Conservation (phyloP, 2,797 vertebrate species). For the Pseudocheirus occidentalis region DNA sequence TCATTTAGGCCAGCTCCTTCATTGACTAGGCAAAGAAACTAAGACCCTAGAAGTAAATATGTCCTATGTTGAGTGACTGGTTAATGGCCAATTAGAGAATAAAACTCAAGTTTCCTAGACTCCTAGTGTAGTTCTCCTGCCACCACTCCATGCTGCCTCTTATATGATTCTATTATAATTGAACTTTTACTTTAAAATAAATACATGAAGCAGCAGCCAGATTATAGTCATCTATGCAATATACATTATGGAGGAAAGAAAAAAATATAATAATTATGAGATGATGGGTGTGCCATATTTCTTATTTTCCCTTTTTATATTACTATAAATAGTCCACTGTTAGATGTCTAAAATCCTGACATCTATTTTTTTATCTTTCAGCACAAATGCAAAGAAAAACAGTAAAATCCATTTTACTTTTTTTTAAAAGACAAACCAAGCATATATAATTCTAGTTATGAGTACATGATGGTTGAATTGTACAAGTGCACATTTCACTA, state of each 20-base stretch:
- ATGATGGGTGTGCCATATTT: slow-evolving; percentile 16
- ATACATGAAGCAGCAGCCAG: slow-evolving; percentile 17
- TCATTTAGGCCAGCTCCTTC: slow-evolving; percentile 1
- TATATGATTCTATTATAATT: background rate
- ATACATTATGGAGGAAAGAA: slow-evolving; percentile 13
- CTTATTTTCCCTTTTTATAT: slow-evolving; percentile 26
- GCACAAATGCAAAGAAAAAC: slow-evolving; percentile 48
- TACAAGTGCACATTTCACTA: slow-evolving; percentile 65
- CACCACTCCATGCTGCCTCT: background rate
- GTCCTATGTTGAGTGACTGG: background rate
- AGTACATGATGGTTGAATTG: slow-evolving; percentile 60
- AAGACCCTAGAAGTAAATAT: background rate
- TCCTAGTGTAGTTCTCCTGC: slow-evolving; percentile 10
- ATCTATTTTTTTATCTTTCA: slow-evolving; percentile 38
- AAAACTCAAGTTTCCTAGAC: background rate
- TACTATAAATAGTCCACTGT: background rate
- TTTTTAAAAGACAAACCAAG: slow-evolving; percentile 44
- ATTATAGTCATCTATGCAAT: slow-evolving; percentile 7
- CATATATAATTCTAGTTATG: slow-evolving; percentile 57
- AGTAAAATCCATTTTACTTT: slow-evolving; percentile 49
- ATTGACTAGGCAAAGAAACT: slow-evolving; percentile 12
- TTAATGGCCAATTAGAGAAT: background rate
- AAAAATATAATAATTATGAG: background rate
- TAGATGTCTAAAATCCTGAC: slow-evolving; percentile 19
- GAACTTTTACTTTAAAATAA: slow-evolving; percentile 18